Conservation (phyloP, 2,888 invertebrate species). For the Apodemia hepburni region DNA sequence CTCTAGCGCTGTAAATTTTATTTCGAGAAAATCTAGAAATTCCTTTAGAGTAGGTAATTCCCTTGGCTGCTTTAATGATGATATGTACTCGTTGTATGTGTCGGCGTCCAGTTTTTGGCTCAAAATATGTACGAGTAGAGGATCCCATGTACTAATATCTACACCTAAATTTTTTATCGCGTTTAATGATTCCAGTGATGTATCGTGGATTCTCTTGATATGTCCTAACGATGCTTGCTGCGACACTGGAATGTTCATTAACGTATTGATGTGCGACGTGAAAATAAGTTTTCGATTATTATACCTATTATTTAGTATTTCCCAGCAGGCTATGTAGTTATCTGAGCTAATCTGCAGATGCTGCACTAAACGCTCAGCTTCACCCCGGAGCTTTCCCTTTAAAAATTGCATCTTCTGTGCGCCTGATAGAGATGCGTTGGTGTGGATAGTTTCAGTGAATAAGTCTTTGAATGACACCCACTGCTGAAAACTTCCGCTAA, state of each 20-base stretch:
- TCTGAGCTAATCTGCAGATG: conserved; percentile 27
- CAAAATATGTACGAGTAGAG: conserved; percentile 27
- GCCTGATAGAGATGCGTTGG: conserved; percentile 22
- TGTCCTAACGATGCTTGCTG: conserved; percentile 25
- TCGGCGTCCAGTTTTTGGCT: conserved; percentile 30
- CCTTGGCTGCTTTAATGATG: conserved; percentile 22
- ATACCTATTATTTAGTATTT: conserved; percentile 32
- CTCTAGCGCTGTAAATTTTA: conserved; percentile 17
- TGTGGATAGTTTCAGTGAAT: conserved; percentile 29
- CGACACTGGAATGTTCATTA: conserved; percentile 27
- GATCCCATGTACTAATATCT: conserved; percentile 29
- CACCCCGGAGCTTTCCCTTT: conserved; percentile 24
- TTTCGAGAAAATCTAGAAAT: conserved; percentile 28
- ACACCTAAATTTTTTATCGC: conserved; percentile 30
- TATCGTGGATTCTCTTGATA: conserved; percentile 31
- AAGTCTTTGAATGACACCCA: conserved; percentile 28
- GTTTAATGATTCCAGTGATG: conserved; percentile 28
- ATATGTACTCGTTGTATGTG: conserved; percentile 26
- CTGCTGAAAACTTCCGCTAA: conserved; percentile 13
- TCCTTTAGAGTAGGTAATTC: conserved; percentile 25
- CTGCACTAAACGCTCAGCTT: conserved; percentile 29
- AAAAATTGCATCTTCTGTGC: conserved; percentile 28
- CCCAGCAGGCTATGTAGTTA: conserved; percentile 32
- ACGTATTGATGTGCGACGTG: conserved; percentile 25
- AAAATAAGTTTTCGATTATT: conserved; percentile 30